These are phyloP conservation scores for Tragelaphus strepsiceros DNA, from an alignment of 2,113 vertebrate species.

Conservation along the genomic window DNA sequence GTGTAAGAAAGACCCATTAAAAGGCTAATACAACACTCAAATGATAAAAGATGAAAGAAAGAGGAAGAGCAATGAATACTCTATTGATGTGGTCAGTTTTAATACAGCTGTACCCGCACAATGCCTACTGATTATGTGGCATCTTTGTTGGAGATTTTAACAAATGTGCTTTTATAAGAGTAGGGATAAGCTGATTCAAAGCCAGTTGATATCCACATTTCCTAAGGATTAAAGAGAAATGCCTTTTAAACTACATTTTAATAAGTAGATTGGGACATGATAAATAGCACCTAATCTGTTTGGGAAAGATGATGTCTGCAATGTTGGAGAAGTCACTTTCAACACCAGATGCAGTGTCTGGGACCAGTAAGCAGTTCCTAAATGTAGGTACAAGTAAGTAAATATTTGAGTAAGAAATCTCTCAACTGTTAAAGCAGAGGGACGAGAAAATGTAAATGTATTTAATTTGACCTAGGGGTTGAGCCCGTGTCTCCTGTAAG, in stretches of 20 bases:
- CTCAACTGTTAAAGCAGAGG: neutral
- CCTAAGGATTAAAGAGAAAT: neutral
- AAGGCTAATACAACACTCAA: neutral
- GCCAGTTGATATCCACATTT: neutral
- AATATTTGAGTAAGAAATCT: neutral
- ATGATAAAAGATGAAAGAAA: neutral
- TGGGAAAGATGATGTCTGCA: neutral
- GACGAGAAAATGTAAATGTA: neutral
- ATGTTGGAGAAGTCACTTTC: neutral
- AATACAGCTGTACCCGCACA: rapidly evolving
- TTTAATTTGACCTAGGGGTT: neutral
- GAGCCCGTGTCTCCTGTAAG: neutral
- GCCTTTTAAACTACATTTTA: neutral
- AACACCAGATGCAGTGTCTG: neutral
- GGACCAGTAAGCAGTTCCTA: neutral
- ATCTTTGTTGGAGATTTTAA: neutral
- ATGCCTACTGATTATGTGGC: neutral
- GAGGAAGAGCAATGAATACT: neutral
- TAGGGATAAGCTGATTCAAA: neutral
- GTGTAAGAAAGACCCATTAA: neutral
- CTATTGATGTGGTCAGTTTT: neutral
- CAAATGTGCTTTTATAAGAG: neutral
- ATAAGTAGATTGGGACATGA: neutral
- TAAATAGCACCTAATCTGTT: neutral
- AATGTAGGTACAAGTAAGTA: neutral